Base-by-base conservation (phyloP, 2,797 vertebrate genomes). In the Acanthurus leucopareius region DNA sequence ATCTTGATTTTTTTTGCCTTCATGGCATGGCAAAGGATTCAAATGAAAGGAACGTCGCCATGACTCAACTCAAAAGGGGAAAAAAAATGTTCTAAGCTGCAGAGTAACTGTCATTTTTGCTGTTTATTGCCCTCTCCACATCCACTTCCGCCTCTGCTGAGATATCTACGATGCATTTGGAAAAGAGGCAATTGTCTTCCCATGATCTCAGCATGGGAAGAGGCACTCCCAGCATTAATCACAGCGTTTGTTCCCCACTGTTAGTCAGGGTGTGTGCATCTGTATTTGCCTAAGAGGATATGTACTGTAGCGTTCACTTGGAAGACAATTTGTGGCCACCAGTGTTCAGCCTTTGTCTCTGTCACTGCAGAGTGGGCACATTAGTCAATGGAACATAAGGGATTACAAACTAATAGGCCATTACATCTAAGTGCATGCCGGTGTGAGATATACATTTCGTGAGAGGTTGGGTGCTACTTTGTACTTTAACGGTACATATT, bases 241-340 rank as follows among this genome's bases (percentile, higher is more conserved):
- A 72, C 69, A 42, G 74, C 16, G 25, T 86, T 83, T 69, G 58
- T 88, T 82, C 64, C 42, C 52, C 0, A 0, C 57, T 44, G 63
- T 83, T 57, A 10, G 49, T 82, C 45, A 16, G 65, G 59, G 66
- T 48, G n/a, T 69, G 61, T 63, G 47, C 45, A 57, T 47, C 47
- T 79, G 53, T 88, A 89, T 89, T 67, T 64, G 42, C 69, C 45
- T 65, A 76, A 85, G n/a, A 63, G 66, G 79, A 85, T 75, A 63
- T 72, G 64, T 47, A 52, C 57, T 75, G 73, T 20, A 75, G 74
- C 67, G 77, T 85, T 80, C 74, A 60, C 80, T 75, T 62, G 13
- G 68, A 85, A 78, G 70, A 69, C 52, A 17, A 59, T 83, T 61
- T 61, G 61, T 67, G 59, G 25, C 59, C 48, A 35, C 57, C 63